Conservation (phyloP, 2,888 invertebrate genomes). For the Melikaiella ostensackeni region DNA sequence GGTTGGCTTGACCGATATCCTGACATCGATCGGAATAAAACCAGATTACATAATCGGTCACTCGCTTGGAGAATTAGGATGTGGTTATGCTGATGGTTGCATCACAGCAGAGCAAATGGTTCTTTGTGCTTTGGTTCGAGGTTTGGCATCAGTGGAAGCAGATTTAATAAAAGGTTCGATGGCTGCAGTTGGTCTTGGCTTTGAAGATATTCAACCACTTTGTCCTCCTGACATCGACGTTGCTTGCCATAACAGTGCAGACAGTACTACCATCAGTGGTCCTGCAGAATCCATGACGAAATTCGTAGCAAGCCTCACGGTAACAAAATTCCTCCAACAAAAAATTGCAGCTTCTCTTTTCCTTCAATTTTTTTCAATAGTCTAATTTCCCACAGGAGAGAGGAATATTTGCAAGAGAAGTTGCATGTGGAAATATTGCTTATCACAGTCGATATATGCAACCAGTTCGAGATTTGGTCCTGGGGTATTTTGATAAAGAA, state of each 20-base stretch:
- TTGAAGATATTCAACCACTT: conserved; percentile 58
- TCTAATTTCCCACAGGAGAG: conserved; percentile 19
- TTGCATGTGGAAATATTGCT: conserved; percentile 41
- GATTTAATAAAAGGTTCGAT: conserved; percentile 76
- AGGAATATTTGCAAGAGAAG: conserved; percentile 44
- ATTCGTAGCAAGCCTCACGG: conserved; percentile 80
- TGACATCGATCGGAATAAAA: conserved; percentile 77
- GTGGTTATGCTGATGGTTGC: conserved; percentile 83
- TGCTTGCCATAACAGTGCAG: conserved; percentile 89
- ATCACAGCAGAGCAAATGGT: conserved; percentile 82
- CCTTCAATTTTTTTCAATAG: neutral
- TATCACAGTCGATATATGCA: conserved; percentile 48
- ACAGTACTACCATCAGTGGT: conserved; percentile 89
- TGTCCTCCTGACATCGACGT: conserved; percentile 83
- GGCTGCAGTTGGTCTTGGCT: conserved; percentile 79
- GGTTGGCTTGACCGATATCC: conserved; percentile 78
- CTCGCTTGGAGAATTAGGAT: conserved; percentile 83
- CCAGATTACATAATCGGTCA: conserved; percentile 84
- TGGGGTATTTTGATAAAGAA: conserved; percentile 34
- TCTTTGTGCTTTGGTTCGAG: conserved; percentile 81
- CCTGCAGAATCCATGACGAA: conserved; percentile 82
- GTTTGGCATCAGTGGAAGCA: conserved; percentile 76
- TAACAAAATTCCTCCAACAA: conserved; percentile 9
- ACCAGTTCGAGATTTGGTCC: conserved; percentile 34
- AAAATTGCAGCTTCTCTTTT: neutral